Percentiles rank a stretch among this genome's conserved stretches.
These are phyloP conservation scores for Danaus melanippus DNA, from an alignment of 1,140 invertebrate species.

Conservation along the genomic window DNA sequence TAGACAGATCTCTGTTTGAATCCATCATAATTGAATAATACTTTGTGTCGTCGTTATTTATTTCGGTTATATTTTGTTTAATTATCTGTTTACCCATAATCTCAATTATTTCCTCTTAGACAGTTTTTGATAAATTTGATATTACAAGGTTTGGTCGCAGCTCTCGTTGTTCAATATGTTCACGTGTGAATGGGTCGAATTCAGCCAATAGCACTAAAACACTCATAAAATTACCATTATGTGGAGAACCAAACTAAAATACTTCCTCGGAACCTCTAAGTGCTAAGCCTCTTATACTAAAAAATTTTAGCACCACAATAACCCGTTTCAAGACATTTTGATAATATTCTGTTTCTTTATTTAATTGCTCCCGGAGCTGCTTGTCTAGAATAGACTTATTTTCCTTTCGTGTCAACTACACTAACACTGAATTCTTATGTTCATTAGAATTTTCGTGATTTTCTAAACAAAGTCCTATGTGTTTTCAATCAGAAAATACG, in stretches of 20 bases:
- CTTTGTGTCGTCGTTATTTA: no score
- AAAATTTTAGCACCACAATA: slow-evolving; percentile 6
- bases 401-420: slow-evolving; percentile 3
- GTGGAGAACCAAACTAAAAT: slow-evolving; percentile 7
- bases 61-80: no score
- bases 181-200: background rate
- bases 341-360: slow-evolving; percentile 6
- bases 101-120: no score
- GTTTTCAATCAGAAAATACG: no score
- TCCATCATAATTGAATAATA: no score
- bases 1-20: no score
- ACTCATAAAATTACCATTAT: slow-evolving; percentile 8
- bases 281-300: slow-evolving; percentile 3
- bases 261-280: slow-evolving; percentile 8
- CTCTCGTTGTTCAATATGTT: slow-evolving; percentile 7
- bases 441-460: no score
- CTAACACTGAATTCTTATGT: background rate
- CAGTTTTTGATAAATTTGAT: background rate
- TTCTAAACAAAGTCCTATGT: no score
- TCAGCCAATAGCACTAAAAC: background rate
- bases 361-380: slow-evolving; percentile 5
- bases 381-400: slow-evolving; percentile 5
- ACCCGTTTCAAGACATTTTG: slow-evolving; percentile 6
- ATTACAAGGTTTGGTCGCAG: slow-evolving; percentile 1
- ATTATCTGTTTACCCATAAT: no score